Evolutionary conservation across 2,797 vertebrate species (phyloP).

Genomic region (Pseudochaenichthys georgianus): DNA sequence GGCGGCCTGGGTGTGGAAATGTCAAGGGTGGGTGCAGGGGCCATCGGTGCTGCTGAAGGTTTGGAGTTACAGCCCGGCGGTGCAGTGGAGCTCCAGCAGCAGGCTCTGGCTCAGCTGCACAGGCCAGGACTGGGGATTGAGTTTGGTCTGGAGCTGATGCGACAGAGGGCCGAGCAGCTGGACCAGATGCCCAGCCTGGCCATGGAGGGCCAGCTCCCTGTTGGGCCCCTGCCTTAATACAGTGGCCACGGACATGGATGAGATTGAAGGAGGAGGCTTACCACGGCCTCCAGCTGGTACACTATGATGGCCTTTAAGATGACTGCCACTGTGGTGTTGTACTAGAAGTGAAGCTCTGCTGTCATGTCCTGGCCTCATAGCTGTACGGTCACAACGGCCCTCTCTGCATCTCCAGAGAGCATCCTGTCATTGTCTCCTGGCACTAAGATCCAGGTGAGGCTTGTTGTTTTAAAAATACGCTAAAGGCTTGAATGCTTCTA

Average conservation of each 20-base stretch:
- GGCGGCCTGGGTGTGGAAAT: conserved; percentile 67
- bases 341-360: conserved; percentile 82
- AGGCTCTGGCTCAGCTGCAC: conserved; percentile 87
- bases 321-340: conserved; percentile 52
- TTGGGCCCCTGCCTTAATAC: conserved; percentile 69
- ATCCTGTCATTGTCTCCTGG: conserved; percentile 83
- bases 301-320: conserved; percentile 26
- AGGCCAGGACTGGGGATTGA: conserved; percentile 74
- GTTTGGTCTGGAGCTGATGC: conserved; percentile 89
- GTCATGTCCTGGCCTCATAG: conserved; percentile 76
- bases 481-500: conserved; percentile 87
- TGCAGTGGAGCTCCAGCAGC: conserved; percentile 69
- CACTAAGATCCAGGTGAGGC: conserved; percentile 87
- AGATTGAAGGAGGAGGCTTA: conserved; percentile 53
- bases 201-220: conserved; percentile 67
- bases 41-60: conserved; percentile 51
- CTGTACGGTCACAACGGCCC: conserved; percentile 89
- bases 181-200: conserved; percentile 83
- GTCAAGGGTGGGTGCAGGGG: conserved; percentile 33
- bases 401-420: conserved; percentile 86
- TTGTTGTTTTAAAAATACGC: conserved; percentile 86
- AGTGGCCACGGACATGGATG: conserved; percentile 37
- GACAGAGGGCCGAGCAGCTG: conserved; percentile 89
- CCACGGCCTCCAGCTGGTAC: conserved; percentile 44
- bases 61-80: conserved; percentile 46